These are phyloP conservation scores for Lymantria dispar DNA, from an alignment of 2,888 invertebrate genomes.

Conservation along the genomic window DNA sequence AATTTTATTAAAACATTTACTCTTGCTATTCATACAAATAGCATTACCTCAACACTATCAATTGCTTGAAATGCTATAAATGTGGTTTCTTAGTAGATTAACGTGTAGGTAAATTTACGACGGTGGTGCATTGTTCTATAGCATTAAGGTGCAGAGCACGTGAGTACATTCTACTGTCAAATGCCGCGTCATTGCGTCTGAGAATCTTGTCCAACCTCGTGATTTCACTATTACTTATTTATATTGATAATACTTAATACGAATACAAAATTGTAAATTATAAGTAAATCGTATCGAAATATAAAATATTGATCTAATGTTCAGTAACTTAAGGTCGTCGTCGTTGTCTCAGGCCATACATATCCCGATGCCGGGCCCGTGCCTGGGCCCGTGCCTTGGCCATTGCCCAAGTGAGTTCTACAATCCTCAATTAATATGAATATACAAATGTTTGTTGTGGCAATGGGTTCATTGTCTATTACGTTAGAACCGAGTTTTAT, in stretches of 20 bases:
- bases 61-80: constrained; percentile 13
- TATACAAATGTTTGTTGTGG: no score
- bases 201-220: constrained; percentile 28
- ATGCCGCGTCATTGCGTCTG: constrained; percentile 33
- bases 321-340: no score
- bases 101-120: constrained; percentile 24
- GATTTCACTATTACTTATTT: constrained; percentile 23
- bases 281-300: background rate
- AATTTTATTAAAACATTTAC: background rate
- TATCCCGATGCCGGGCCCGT: no score
- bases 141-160: constrained; percentile 26
- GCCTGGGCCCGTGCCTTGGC: no score
- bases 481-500: no score
- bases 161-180: constrained; percentile 14
- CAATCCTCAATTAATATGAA: no score
- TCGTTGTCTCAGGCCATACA: no score
- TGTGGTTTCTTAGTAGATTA: constrained; percentile 16
- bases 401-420: no score
- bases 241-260: background rate
- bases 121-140: constrained; percentile 20
- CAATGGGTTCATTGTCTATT: no score
- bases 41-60: background rate
- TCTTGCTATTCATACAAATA: background rate
- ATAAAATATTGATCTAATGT: background rate
- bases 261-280: background rate